A percentile compares a stretch with the other conserved stretches of the same genome.
Evolutionary conservation across 2,113 vertebrate species (phyloP).

Genomic region (Nothoprocta perdicaria): DNA sequence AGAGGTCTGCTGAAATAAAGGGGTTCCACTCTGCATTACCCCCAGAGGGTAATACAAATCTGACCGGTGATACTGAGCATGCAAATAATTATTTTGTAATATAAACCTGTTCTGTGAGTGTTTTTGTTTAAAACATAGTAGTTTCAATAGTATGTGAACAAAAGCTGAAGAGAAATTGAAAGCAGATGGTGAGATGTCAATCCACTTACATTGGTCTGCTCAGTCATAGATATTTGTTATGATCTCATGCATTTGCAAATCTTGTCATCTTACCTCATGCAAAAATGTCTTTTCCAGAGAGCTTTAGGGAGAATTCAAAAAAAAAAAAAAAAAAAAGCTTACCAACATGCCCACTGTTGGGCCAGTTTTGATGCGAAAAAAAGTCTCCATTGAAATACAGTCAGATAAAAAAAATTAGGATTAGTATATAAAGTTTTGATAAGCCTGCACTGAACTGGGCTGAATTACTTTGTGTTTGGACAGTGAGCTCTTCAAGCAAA

Average conservation of each 20-base stretch:
- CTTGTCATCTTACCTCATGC: neutral
- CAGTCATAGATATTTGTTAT: neutral
- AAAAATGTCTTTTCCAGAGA: neutral
- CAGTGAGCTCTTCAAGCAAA: neutral
- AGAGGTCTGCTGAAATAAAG: neutral
- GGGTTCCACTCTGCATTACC: neutral
- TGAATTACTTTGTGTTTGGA: neutral
- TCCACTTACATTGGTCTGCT: neutral
- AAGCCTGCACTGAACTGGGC: neutral
- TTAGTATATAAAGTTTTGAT: neutral
- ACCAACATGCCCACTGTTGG: slow-evolving; percentile 76
- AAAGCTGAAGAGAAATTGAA: slow-evolving; percentile 41
- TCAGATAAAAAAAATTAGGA: neutral
- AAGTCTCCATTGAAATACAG: slow-evolving; percentile 81
- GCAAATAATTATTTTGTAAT: neutral
- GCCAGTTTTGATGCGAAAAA: slow-evolving; percentile 79
- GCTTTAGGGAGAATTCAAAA: neutral
- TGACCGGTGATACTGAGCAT: neutral
- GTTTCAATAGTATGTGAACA: neutral
- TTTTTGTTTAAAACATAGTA: neutral
- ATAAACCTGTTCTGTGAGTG: neutral
- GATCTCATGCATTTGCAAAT: slow-evolving; percentile 23
- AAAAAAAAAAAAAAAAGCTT: slow-evolving; percentile 61
- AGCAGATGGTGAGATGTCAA: slow-evolving; percentile 8
- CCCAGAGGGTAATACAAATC: neutral